A percentile compares a stretch with the other conserved stretches of the same genome.
Evolutionary conservation across 2,797 vertebrate genomes (phyloP).

Genomic region (Cirrhinus mrigala): DNA sequence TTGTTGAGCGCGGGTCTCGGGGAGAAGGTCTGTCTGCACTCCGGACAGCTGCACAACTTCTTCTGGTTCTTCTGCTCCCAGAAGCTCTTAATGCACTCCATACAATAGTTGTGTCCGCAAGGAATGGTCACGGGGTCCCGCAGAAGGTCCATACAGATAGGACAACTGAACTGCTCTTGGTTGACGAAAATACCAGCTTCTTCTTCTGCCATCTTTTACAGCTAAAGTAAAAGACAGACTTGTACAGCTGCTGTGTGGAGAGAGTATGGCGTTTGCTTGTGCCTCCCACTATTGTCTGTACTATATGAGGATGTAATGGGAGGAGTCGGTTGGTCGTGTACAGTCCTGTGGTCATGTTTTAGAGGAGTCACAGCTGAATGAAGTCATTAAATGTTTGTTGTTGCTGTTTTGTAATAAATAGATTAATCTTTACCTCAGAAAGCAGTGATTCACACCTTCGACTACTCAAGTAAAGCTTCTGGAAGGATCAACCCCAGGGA

Average conservation of each 20-base stretch:
- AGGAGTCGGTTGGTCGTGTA: slow-evolving; percentile 8
- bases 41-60: slow-evolving; percentile 67
- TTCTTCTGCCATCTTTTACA: slow-evolving; percentile 55
- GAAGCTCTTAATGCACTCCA: slow-evolving; percentile 70
- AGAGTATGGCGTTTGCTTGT: background rate
- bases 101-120: slow-evolving; percentile 77
- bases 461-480: background rate
- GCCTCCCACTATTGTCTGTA: slow-evolving; percentile 1
- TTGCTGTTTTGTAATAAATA: background rate
- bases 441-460: background rate
- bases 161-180: slow-evolving; percentile 70
- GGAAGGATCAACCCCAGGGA: background rate
- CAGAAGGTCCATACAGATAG: slow-evolving; percentile 74
- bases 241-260: background rate
- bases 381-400: background rate
- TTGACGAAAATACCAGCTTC: slow-evolving; percentile 48
- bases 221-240: background rate
- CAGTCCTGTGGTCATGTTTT: background rate
- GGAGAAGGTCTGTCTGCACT: slow-evolving; percentile 69
- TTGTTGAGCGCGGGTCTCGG: slow-evolving; percentile 67
- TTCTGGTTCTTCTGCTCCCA: slow-evolving; percentile 64
- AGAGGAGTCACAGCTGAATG: background rate
- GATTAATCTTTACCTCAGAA: background rate
- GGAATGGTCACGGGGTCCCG: slow-evolving; percentile 67
- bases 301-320: background rate